Percentiles rank a stretch among this genome's conserved stretches.
phyloP scores from a whole-genome alignment of 2,113 vertebrate species.

The Microcebus murinus region DNA sequence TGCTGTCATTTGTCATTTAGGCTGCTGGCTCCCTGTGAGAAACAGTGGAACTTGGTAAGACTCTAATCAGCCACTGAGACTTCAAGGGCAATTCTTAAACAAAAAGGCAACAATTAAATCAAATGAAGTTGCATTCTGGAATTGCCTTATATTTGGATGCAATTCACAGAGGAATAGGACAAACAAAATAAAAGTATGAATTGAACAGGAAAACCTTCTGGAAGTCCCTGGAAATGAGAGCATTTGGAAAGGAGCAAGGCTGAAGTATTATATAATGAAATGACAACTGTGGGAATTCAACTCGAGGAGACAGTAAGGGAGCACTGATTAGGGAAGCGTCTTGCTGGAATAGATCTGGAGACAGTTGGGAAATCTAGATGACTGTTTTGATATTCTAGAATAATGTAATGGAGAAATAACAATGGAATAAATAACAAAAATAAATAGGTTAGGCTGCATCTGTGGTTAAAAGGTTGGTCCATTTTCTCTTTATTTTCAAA shows the following conservation, averaged over 20 bases:
- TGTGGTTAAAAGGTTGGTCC: background rate
- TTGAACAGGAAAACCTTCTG: background rate
- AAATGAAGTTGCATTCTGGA: background rate
- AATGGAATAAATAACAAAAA: background rate
- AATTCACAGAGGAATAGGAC: background rate
- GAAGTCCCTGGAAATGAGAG: background rate
- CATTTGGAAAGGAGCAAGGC: background rate
- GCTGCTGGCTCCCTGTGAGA: background rate
- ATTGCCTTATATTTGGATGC: background rate
- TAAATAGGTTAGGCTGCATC: background rate
- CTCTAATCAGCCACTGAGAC: background rate
- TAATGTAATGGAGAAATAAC: background rate
- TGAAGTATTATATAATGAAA: background rate
- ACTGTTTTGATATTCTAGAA: background rate
- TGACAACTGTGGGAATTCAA: background rate
- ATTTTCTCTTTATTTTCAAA: conserved; percentile 40
- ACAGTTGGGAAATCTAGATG: background rate
- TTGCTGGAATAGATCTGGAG: background rate
- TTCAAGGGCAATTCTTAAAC: background rate
- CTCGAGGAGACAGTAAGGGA: background rate
- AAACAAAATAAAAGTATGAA: background rate
- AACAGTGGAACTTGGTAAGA: fast-evolving
- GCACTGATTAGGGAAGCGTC: background rate
- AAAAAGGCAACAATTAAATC: background rate
- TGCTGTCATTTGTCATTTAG: background rate